phyloP scores from a whole-genome alignment of 2,797 vertebrate genomes.

The Hippopotamyrus pictus region DNA sequence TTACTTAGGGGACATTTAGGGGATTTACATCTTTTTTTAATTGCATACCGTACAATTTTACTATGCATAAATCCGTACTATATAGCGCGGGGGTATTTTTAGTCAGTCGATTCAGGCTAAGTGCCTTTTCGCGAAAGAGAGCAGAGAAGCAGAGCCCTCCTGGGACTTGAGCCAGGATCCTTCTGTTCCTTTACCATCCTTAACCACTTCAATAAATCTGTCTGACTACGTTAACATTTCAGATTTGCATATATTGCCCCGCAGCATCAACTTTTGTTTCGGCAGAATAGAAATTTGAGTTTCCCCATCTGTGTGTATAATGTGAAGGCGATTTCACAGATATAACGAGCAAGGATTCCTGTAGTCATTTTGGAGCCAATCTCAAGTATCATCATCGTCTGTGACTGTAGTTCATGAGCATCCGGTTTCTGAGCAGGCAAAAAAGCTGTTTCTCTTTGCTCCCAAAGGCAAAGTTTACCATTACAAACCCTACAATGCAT shows the following conservation, averaged over 20 bases:
- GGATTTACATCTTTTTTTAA: slow-evolving; percentile 4
- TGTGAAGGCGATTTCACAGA: background rate
- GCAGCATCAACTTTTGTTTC: background rate
- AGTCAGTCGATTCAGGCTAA: background rate
- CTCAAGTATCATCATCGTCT: background rate
- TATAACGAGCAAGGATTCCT: background rate
- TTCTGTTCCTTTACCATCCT: slow-evolving; percentile 3
- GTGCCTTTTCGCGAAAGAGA: background rate
- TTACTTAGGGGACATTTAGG: background rate
- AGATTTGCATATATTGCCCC: slow-evolving; percentile 1
- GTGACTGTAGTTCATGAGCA: background rate
- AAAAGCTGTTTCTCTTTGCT: background rate
- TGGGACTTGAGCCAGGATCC: background rate
- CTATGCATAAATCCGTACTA: background rate
- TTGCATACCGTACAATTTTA: background rate
- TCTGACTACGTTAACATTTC: slow-evolving; percentile 1
- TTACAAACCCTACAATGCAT: background rate
- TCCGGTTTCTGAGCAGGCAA: background rate
- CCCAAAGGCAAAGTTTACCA: background rate
- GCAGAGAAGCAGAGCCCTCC: background rate
- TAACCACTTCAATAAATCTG: slow-evolving; percentile 5
- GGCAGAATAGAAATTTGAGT: background rate
- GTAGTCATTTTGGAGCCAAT: background rate
- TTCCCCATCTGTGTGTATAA: background rate
- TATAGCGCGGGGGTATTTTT: background rate